Base-by-base conservation (phyloP, 2,888 invertebrate species). In the Scaptomyza flava region DNA sequence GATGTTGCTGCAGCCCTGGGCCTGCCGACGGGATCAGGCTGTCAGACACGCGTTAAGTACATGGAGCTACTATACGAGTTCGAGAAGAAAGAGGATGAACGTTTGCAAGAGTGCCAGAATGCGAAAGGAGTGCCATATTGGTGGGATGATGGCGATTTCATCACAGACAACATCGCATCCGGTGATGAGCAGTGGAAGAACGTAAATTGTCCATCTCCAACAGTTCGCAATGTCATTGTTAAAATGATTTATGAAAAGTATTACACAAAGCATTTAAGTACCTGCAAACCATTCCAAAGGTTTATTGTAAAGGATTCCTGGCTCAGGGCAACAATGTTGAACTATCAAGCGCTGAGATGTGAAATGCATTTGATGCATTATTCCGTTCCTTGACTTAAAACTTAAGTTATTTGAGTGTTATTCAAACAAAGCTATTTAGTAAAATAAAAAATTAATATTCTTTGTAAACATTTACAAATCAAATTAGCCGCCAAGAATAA, bases 131-230 rank as follows among this genome's bases (percentile, higher is more conserved):
- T 74, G 7, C 73, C 73, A 5, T 8, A 23, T 23, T 74, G 73
- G 73, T 74, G 73, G 73, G 73, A 74, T 20, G 73, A 74, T 9
- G 73, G 73, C 1, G 45, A 74, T 48, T 56, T 52, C 30, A 38
- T 77, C 4, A 14, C 2, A 5, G 52, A 59, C 1, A 45, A 36
- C n/a, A 33, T 4, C 17, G 11, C 12, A 17, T 14, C 14, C 8
- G 30, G 12, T 2, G 33, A 50, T 51, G 42, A 4, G 6, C 45
- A 27, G 12, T 41, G 27, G 51, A 14, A 11, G 3, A 9, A 41
- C n/a, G 17, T 14, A 4, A 23, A 56, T 31, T 9, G 12, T 1
- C 56, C 59, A 6, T 20, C 59, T 14, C 1, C 23, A 30, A 31
- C 11, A 36, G 52, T 57, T 42, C 58, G 48, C 43, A 62, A 67